A percentile compares a stretch with the other conserved stretches of the same genome.
phyloP scores from a whole-genome alignment of 1,140 invertebrate genomes.

The Drosophila tani region DNA sequence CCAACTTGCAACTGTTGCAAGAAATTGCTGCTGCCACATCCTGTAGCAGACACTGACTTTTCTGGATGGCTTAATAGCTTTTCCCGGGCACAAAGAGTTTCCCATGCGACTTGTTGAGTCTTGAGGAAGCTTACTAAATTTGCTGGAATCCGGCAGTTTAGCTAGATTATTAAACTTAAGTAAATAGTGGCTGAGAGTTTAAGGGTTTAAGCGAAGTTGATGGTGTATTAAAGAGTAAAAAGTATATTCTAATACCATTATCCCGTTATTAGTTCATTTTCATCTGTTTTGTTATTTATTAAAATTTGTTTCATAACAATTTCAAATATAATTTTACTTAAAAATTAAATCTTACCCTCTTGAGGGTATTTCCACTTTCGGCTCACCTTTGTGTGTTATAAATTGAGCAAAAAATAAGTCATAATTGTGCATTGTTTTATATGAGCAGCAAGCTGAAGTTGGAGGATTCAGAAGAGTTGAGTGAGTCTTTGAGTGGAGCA shows the following conservation, averaged over 20 bases:
- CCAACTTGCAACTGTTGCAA: conserved; percentile 45
- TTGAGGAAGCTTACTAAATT: conserved; percentile 17
- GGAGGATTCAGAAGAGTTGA: conserved; percentile 24
- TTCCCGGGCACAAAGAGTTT: conserved; percentile 11
- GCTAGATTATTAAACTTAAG: conserved; percentile 15
- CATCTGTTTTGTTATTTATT: neutral
- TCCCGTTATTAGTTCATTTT: too few relatives aligned
- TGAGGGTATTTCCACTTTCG: conserved; percentile 26
- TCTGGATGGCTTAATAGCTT: conserved; percentile 42
- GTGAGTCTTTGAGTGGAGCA: conserved; percentile 30
- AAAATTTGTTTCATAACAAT: fast-evolving
- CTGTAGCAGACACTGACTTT: conserved; percentile 38
- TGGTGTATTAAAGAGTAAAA: too few relatives aligned
- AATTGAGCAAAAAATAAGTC: conserved; percentile 36
- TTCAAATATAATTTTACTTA: too few relatives aligned
- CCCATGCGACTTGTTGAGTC: conserved; percentile 27
- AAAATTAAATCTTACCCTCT: neutral
- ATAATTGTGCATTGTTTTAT: conserved; percentile 61
- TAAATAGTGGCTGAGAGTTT: conserved; percentile 3
- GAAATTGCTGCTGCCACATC: conserved; percentile 48
- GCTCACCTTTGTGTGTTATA: neutral
- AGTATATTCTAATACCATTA: too few relatives aligned
- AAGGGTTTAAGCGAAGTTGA: neutral
- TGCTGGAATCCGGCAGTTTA: conserved; percentile 10
- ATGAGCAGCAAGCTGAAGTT: conserved; percentile 42